Evolutionary conservation across 2,113 vertebrate species (phyloP), one percentile per base, ranked within the genome.

Genomic region (Pipa parva): DNA sequence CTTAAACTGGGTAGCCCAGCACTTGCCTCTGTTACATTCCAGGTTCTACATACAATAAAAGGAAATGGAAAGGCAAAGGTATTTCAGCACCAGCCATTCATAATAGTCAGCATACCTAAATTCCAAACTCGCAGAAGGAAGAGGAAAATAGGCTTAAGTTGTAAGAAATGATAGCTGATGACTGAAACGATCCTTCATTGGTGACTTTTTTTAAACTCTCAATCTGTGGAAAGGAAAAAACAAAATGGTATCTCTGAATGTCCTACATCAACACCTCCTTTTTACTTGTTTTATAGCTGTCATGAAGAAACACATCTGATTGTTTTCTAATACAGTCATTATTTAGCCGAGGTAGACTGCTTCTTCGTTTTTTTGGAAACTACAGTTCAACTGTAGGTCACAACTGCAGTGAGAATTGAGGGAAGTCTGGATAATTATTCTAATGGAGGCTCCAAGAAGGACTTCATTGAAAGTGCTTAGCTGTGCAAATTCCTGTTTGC

Each of bases 71-170:
- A 42, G 39, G 56, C 18, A 49, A 36, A 25, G 18, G 46, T 29
- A 61, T 69, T 54, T 70, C 58, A 70, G 18, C 66, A 70, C 57
- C 42, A 52, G 52, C 57, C 33, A 69, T 69, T 69, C 66, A 61
- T 61, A 69, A 69, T 9, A 39, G 33, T 33, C 17, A 37, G 36
- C 31, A 45, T 24, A 51, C 25, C n/a, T 54, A 51, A 54, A 70
- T 18, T 25, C 28, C 48, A 12, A 8, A 70, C 33, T 45, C 48
- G 48, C 26, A 61, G 24, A 42, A 70, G 57, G 33, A 68, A 49
- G 27, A 59, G 29, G 45, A 26, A 68, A 39, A 58, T 39, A 61
- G 42, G 57, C 26, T 24, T 29, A 61, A 28, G 58, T 20, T 60
- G 15, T 11, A 51, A 60, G 36, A n/a, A 60, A 69, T 20, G 13